Evolutionary conservation across 2,113 vertebrate species (phyloP), one percentile per base, ranked within the genome.

Genomic region (Girardinichthys multiradiatus): DNA sequence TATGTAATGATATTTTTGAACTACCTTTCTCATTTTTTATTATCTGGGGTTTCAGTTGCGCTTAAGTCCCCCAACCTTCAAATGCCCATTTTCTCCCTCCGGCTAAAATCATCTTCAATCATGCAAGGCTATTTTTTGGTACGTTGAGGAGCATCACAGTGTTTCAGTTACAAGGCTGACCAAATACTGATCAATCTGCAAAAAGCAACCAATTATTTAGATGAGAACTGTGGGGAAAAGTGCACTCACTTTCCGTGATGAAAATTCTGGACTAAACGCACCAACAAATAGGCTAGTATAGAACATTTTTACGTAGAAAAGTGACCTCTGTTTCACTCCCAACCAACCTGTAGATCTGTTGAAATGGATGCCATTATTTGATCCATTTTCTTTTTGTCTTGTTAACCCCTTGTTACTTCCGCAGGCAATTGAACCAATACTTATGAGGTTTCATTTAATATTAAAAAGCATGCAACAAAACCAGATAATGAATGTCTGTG

Each of bases 1-100:
- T n/a, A n/a, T n/a, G n/a, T n/a, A n/a, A n/a, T n/a, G n/a, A n/a
- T n/a, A n/a, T n/a, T 68, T 30, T 54, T 59, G 19, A 24, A 29
- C 35, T 70, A 65, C 39, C 37, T 35, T 65, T 71, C 45, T 31
- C 64, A 42, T 79, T 39, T 48, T 26, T 1, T 19, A 27, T 70
- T 77, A 66, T 67, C 62, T 39, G 14, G 28, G 39, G 78, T 68
- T 28, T 51, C 31, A n/a, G 37, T 79, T 45, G 68, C 28, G 65
- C 65, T 70, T 72, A 35, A 35, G 65, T 81, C 70, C 64, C 67
- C 37, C 60, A 59, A 72, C 19, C 33, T 54, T 45, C 17, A 3
- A 5, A 45, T 45, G 42, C 29, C 27, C 29, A 45, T n/a, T 68
- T n/a, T 4, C 19, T 57, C 57, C 35, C 48, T 35, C 19, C 45